phyloP scores from a whole-genome alignment of 2,113 vertebrate species.

The Sturnus vulgaris region DNA sequence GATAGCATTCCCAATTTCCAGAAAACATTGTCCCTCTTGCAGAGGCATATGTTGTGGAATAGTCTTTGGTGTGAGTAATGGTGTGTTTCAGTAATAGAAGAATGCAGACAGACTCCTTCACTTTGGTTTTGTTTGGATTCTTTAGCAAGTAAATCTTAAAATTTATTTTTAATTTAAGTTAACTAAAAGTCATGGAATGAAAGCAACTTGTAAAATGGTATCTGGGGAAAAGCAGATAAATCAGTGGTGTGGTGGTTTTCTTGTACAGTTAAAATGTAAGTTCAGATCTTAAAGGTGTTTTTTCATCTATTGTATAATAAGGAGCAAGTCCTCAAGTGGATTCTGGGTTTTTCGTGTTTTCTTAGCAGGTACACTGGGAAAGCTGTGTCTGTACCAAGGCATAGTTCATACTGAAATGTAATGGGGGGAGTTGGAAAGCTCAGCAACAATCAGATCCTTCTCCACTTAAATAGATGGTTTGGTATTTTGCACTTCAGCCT shows the following conservation, averaged over 20 bases:
- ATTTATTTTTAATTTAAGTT: not conserved
- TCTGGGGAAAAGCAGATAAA: not conserved
- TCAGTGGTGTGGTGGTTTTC: not conserved
- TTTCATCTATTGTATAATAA: not conserved
- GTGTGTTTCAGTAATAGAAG: not conserved
- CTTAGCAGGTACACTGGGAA: accelerated
- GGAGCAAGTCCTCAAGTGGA: not conserved
- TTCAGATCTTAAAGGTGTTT: not conserved
- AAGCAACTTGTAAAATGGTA: not conserved
- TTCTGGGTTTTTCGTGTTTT: not conserved
- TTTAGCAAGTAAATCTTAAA: not conserved
- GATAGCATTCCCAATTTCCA: not conserved
- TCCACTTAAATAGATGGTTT: not conserved
- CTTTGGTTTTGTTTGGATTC: not conserved
- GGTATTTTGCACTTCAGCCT: not conserved
- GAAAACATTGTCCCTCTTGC: not conserved
- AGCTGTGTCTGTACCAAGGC: not conserved
- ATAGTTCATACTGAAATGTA: not conserved
- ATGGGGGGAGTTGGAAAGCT: not conserved
- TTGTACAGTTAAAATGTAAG: not conserved
- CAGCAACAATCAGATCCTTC: not conserved
- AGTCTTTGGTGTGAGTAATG: not conserved
- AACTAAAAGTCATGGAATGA: not conserved
- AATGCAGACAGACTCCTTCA: not conserved
- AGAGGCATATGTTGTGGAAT: not conserved